A percentile compares a stretch with the other conserved stretches of the same genome.
Conservation (phyloP, 2,113 vertebrate genomes). For the Diadophis punctatus region DNA sequence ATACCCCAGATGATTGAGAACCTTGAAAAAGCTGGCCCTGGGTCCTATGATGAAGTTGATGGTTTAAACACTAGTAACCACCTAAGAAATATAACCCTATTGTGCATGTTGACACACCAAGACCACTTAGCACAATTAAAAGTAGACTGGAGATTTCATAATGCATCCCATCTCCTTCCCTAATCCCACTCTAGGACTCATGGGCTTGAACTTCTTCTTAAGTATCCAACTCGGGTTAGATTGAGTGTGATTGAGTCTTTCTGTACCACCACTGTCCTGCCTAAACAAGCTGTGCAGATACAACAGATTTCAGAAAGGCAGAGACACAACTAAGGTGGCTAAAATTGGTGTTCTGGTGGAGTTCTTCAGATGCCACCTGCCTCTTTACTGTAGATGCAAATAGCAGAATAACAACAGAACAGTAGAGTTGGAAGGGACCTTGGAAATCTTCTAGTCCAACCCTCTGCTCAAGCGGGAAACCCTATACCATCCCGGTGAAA, state of each 20-base stretch:
- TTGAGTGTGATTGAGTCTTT: not conserved
- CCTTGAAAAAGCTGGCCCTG: not conserved
- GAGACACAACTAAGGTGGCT: not conserved
- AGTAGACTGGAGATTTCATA: not conserved
- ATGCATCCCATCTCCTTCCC: not conserved
- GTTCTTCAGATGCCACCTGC: not conserved
- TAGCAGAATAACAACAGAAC: no score
- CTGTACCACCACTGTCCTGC: not conserved
- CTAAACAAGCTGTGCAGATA: not conserved
- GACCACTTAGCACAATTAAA: not conserved
- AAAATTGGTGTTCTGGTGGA: not conserved
- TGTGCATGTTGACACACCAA: not conserved
- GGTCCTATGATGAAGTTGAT: not conserved
- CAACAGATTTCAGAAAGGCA: not conserved
- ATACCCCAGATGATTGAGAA: no score
- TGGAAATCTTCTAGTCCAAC: no score
- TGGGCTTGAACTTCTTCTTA: not conserved
- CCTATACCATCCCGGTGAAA: no score
- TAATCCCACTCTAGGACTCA: not conserved
- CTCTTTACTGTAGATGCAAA: not conserved
- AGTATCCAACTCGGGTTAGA: not conserved
- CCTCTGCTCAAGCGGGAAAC: no score
- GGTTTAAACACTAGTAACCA: not conserved
- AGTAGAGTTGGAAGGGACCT: no score
- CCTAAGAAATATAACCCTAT: not conserved